Evolutionary conservation across 2,888 invertebrate genomes (phyloP), one percentile per base, ranked within the genome.

Genomic region (Nephrotoma flavescens): DNA sequence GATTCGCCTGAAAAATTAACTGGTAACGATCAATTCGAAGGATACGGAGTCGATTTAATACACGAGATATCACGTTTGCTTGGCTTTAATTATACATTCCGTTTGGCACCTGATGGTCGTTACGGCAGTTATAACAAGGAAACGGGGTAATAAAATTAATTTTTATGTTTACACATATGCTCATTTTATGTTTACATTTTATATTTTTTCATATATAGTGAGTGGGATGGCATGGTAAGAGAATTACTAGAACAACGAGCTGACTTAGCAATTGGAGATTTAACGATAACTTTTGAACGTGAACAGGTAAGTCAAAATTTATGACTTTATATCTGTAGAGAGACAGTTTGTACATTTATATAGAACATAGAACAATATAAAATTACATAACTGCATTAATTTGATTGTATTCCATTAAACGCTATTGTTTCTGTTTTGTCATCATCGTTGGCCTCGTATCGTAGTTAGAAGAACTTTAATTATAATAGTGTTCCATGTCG

Each of bases 211-310:
- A 6, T 57, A 47, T 87, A n/a, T 15, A 96, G 96, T 90, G 96
- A 97, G 92, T 97, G 97, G 97, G 96, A 97, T 90, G 97, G 97
- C 87, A 97, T 97, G 96, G 96, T 97, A 90, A 94, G 96, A 89
- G 97, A 97, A 90, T 93, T 97, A 87, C 92, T 97, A 88, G 97
- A 97, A 91, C 97, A 97, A 92, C 95, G 96, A 90, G 98, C 98
- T 11, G 98, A 99, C 92, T 93, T 99, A 88, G 99, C 98, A 0
- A 97, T 99, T 86, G 99, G 98, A 9, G 98, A 99, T 92, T 94
- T 99, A 87, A 99, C 99, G 44, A 99, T 99, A 89, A 99, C 98
- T 41, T 98, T 97, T 91, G 97, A 98, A 91, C 94, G 99, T 90
- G 98, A 98, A 90, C 95, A 96, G 90, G 95, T 88, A 31, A 83